Conservation (phyloP, 1,140 invertebrate genomes). For the Cepaea nemoralis region DNA sequence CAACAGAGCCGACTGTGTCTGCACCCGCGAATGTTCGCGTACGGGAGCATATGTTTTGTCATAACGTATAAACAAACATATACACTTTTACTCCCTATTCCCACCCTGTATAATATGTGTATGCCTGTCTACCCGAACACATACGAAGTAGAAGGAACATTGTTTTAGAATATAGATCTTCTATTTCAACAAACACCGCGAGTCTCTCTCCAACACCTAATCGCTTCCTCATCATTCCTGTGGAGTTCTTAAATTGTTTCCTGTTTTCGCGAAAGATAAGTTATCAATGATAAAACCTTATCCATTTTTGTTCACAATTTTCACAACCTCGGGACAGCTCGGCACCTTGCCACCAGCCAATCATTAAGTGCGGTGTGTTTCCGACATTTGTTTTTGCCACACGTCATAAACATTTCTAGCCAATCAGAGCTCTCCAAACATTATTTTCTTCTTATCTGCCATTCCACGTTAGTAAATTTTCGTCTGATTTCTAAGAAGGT, state of each 20-base stretch:
- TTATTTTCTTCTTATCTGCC: neutral
- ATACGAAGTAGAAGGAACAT: neutral
- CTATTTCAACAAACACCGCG: neutral
- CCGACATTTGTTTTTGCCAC: neutral
- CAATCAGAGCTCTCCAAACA: neutral
- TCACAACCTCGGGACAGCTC: neutral
- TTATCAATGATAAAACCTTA: neutral
- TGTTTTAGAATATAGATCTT: neutral
- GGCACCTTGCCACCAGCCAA: neutral
- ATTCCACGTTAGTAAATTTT: neutral
- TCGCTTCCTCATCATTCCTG: neutral
- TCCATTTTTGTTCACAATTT: neutral
- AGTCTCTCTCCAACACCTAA: neutral
- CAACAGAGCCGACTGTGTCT: slow-evolving; percentile 5
- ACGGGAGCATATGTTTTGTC: neutral
- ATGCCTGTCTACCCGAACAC: neutral
- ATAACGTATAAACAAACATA: slow-evolving; percentile 12
- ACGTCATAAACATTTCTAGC: slow-evolving; percentile 3
- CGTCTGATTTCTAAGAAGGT: neutral
- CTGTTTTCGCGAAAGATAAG: neutral
- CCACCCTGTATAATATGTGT: neutral
- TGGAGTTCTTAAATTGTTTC: neutral
- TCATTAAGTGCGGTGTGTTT: neutral
- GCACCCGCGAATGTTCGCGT: neutral
- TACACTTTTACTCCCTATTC: neutral